phyloP scores from a whole-genome alignment of 1,140 invertebrate species.

The Macrobrachium rosenbergii region DNA sequence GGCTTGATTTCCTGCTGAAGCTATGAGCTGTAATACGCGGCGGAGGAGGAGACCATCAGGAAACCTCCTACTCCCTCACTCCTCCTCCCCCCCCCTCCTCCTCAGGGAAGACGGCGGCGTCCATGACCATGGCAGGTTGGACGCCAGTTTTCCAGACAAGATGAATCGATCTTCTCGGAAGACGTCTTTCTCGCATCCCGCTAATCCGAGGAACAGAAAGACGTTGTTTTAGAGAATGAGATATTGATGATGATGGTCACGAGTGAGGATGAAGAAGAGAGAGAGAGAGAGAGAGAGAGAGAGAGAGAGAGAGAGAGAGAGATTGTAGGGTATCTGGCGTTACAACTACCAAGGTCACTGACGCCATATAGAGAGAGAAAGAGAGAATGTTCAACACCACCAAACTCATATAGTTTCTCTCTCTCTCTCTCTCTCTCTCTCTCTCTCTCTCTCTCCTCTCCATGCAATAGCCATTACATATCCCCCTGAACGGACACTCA shows the following conservation, averaged over 20 bases:
- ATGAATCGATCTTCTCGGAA: too few relatives aligned
- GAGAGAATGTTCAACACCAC: neutral
- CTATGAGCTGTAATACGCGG: too few relatives aligned
- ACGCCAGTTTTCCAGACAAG: too few relatives aligned
- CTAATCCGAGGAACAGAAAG: too few relatives aligned
- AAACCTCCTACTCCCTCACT: too few relatives aligned
- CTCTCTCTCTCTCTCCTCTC: conserved; percentile 1
- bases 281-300: neutral
- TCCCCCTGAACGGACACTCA: neutral
- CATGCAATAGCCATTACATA: neutral
- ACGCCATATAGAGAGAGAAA: neutral
- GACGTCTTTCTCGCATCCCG: too few relatives aligned
- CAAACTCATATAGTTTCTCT: neutral
- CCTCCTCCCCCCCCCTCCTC: too few relatives aligned
- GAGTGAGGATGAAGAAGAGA: neutral
- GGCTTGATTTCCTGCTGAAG: too few relatives aligned
- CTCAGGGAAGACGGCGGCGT: too few relatives aligned
- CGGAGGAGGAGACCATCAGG: too few relatives aligned
- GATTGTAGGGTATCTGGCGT: neutral
- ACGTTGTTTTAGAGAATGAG: too few relatives aligned
- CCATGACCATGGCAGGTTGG: too few relatives aligned
- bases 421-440: neutral
- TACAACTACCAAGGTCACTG: neutral
- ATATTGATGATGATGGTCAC: neutral
- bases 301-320: neutral